Percentiles rank a stretch among this genome's conserved stretches.
These are phyloP conservation scores for Hermaeophaga mercurialis DNA, from an alignment of 2,888 invertebrate species.

Conservation along the genomic window DNA sequence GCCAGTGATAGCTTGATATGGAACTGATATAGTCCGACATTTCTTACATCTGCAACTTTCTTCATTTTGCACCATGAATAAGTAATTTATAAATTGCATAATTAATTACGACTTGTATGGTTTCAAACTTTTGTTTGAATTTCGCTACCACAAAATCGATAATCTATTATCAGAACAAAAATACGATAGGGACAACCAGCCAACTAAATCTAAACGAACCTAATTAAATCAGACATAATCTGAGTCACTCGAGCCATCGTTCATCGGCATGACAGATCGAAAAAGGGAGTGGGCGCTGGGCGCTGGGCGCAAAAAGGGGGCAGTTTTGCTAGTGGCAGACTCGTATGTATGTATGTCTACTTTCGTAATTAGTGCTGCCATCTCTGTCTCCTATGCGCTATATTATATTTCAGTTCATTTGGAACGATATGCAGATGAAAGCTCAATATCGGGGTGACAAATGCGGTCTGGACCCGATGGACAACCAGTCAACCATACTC, in stretches of 20 bases:
- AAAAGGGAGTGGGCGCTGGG: slow-evolving; percentile 26
- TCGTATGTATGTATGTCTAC: slow-evolving; percentile 33
- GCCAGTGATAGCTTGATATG: too few species aligned
- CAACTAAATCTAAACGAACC: slow-evolving; percentile 13
- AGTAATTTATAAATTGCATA: too few species aligned
- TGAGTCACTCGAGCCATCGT: slow-evolving; percentile 33
- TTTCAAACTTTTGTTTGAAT: too few species aligned
- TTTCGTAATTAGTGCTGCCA: slow-evolving; percentile 31
- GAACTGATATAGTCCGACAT: too few species aligned
- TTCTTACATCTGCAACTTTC: too few species aligned
- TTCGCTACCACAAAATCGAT: too few species aligned
- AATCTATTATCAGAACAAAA: too few species aligned
- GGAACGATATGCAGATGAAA: slow-evolving; percentile 32
- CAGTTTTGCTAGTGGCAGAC: slow-evolving; percentile 34
- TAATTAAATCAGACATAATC: slow-evolving; percentile 33
- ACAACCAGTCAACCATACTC: slow-evolving; percentile 15
- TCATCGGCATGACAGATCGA: slow-evolving; percentile 35
- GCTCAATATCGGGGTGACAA: slow-evolving; percentile 28
- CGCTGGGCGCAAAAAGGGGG: slow-evolving; percentile 29
- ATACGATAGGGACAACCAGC: too few species aligned
- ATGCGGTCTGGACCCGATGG: slow-evolving; percentile 25
- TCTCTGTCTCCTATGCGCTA: slow-evolving; percentile 18
- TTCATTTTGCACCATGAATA: too few species aligned
- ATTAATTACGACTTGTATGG: too few species aligned
- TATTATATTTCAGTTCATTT: slow-evolving; percentile 35